phyloP scores from a whole-genome alignment of 2,113 vertebrate genomes.

The Indicator maculatus region DNA sequence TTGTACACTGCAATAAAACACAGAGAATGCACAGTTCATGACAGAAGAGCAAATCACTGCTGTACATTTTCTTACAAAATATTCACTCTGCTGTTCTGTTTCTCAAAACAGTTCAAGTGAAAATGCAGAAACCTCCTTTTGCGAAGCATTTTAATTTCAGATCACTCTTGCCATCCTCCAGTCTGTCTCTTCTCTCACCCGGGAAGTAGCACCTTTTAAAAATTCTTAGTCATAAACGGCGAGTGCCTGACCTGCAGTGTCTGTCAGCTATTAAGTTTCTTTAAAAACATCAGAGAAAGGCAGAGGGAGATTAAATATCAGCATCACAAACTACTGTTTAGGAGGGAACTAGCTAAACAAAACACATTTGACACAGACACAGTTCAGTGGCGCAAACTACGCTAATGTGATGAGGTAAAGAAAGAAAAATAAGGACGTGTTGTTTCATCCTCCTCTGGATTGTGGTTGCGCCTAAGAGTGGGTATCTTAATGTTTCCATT shows the following conservation, averaged over 20 bases:
- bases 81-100: neutral
- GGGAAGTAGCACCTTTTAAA: neutral
- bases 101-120: neutral
- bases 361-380: neutral
- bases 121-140: conserved; percentile 10
- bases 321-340: neutral
- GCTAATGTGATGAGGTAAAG: neutral
- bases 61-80: conserved; percentile 22
- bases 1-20: conserved; percentile 22
- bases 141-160: conserved; percentile 43
- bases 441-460: conserved; percentile 19
- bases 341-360: neutral
- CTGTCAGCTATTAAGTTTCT: neutral
- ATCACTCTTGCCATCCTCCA: neutral
- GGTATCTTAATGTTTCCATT: conserved; percentile 70
- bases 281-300: neutral
- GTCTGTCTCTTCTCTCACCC: neutral
- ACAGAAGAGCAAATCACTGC: conserved; percentile 30
- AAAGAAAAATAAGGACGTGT: neutral
- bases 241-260: conserved; percentile 22
- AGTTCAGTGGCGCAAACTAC: neutral
- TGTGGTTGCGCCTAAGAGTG: conserved; percentile 41
- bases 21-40: neutral
- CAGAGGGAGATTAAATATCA: neutral
- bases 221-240: neutral